A percentile compares a stretch with the other conserved stretches of the same genome.
phyloP scores from a whole-genome alignment of 1,140 invertebrate species.

The Mya arenaria region DNA sequence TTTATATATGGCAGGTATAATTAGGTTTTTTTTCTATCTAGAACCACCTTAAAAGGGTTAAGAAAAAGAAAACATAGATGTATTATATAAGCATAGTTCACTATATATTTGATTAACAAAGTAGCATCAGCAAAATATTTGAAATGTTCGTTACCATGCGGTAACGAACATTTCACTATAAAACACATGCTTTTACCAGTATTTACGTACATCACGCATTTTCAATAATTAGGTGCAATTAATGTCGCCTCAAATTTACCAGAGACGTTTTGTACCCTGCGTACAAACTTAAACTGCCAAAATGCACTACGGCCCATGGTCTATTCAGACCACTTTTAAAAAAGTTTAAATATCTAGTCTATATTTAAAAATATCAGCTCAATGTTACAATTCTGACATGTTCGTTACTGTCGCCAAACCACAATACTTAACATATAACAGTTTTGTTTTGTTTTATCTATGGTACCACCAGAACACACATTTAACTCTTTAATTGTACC shows the following conservation, averaged over 20 bases:
- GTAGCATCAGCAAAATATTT: too few species aligned
- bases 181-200: too few species aligned
- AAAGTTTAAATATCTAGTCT: too few species aligned
- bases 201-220: too few species aligned
- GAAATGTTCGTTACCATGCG: too few species aligned
- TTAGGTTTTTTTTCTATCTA: too few species aligned
- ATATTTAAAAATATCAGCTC: background rate
- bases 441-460: background rate
- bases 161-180: too few species aligned
- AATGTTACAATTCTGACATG: slow-evolving; percentile 34
- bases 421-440: background rate
- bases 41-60: too few species aligned
- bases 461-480: background rate
- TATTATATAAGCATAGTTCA: too few species aligned
- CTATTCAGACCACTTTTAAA: background rate
- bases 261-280: background rate
- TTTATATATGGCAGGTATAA: too few species aligned
- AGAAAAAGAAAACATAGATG: too few species aligned
- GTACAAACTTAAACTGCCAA: background rate
- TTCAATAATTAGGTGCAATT: slow-evolving; percentile 12
- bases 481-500: background rate
- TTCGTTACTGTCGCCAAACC: slow-evolving; percentile 22
- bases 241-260: background rate
- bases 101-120: too few species aligned
- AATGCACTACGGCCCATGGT: background rate